These are phyloP conservation scores for Chionis minor DNA, from an alignment of 2,113 vertebrate species.

Conservation along the genomic window DNA sequence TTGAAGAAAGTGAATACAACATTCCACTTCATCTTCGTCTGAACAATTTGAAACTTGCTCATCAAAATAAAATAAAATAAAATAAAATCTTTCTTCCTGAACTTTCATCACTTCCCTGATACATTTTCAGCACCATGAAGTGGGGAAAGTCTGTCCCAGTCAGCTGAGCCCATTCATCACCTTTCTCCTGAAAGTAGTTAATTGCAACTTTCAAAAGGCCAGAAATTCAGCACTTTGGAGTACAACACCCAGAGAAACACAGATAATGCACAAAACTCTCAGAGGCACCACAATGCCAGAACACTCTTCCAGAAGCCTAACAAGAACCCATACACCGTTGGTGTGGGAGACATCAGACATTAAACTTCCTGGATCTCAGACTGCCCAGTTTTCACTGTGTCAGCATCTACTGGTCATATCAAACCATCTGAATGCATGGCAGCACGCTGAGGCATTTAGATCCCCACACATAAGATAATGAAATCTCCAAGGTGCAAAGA, in stretches of 20 bases:
- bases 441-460: background rate
- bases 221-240: background rate
- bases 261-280: background rate
- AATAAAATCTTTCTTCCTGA: background rate
- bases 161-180: background rate
- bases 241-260: background rate
- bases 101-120: background rate
- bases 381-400: background rate
- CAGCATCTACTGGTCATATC: background rate
- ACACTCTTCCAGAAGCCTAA: background rate
- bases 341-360: background rate
- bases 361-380: background rate
- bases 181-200: background rate
- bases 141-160: background rate
- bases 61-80: background rate
- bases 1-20: background rate
- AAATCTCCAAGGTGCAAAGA: background rate
- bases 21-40: background rate
- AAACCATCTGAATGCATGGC: background rate
- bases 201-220: background rate
- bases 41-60: background rate
- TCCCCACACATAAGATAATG: background rate
- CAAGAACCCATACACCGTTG: fast-evolving
- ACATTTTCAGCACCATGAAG: background rate
- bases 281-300: background rate